These are phyloP conservation scores for Colletes latitarsis DNA, from an alignment of 1,140 invertebrate genomes.

Conservation along the genomic window DNA sequence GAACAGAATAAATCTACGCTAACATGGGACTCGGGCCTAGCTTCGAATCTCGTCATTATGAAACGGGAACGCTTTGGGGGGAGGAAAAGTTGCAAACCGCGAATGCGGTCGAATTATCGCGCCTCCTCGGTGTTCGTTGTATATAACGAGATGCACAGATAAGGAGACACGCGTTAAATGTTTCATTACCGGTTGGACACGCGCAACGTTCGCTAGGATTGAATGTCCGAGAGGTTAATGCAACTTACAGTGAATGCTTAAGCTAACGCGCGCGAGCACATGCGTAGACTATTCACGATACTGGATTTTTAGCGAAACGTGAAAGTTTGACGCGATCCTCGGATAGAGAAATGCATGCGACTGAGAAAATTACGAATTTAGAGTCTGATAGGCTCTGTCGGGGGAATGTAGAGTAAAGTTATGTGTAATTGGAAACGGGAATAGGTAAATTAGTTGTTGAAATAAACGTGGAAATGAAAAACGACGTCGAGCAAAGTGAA, in stretches of 20 bases:
- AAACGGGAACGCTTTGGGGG: conserved; percentile 14
- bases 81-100: conserved; percentile 19
- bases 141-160: conserved; percentile 51
- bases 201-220: conserved; percentile 17
- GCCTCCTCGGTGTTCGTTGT: conserved; percentile 41
- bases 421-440: not conserved
- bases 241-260: conserved; percentile 10
- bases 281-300: not conserved
- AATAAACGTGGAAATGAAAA: conserved; percentile 12
- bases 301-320: conserved; percentile 16
- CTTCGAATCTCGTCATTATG: not conserved
- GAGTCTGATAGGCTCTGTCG: conserved; percentile 4
- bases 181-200: conserved; percentile 34
- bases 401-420: not conserved
- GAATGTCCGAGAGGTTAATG: conserved; percentile 35
- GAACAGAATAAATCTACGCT: too few species aligned
- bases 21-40: too few species aligned
- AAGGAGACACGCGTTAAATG: conserved; percentile 43
- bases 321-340: conserved; percentile 33
- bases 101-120: conserved; percentile 41
- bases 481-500: conserved; percentile 8
- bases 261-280: not conserved
- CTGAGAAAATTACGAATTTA: conserved; percentile 24
- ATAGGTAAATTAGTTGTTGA: not conserved
- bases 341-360: conserved; percentile 25